These are phyloP conservation scores for Micropterix aruncella DNA, from an alignment of 2,888 invertebrate species.

Conservation along the genomic window DNA sequence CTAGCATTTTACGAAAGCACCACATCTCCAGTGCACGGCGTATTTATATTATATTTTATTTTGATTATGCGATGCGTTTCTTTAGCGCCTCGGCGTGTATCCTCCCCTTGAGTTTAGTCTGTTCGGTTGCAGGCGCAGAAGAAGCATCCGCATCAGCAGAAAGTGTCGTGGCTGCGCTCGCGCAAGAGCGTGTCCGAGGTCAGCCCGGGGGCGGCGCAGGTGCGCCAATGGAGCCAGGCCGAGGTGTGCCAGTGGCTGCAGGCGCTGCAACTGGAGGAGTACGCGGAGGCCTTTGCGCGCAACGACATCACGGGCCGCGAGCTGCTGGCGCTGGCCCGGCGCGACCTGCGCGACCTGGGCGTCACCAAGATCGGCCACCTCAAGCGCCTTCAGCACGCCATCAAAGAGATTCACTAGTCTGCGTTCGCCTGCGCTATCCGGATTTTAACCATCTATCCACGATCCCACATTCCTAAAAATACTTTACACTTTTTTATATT, in stretches of 20 bases:
- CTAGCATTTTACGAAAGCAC: too few species aligned
- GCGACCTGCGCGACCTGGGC: conserved; percentile 82
- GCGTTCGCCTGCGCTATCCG: too few species aligned
- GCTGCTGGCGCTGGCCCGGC: conserved; percentile 68
- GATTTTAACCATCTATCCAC: not conserved
- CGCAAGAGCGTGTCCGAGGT: conserved; percentile 28
- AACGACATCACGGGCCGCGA: conserved; percentile 90
- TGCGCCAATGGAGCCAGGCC: conserved; percentile 62
- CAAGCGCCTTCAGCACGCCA: conserved; percentile 85
- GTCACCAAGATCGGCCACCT: conserved; percentile 93
- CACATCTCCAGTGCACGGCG: too few species aligned
- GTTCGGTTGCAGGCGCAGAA: conserved; percentile 24
- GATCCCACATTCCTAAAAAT: too few species aligned
- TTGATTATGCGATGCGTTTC: too few species aligned
- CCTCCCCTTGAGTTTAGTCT: conserved; percentile 15
- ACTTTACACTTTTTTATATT: too few species aligned
- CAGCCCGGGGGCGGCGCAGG: conserved; percentile 20
- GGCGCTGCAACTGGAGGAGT: conserved; percentile 76
- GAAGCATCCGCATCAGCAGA: conserved; percentile 19
- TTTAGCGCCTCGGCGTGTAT: conserved; percentile 20
- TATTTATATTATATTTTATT: too few species aligned
- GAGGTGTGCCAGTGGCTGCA: conserved; percentile 90
- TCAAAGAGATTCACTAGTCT: conserved; percentile 52
- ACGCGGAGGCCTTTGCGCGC: conserved; percentile 76
- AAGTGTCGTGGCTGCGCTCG: conserved; percentile 27